Base-by-base conservation (phyloP, 2,888 invertebrate species). In the Chymomyza fuscimana region DNA sequence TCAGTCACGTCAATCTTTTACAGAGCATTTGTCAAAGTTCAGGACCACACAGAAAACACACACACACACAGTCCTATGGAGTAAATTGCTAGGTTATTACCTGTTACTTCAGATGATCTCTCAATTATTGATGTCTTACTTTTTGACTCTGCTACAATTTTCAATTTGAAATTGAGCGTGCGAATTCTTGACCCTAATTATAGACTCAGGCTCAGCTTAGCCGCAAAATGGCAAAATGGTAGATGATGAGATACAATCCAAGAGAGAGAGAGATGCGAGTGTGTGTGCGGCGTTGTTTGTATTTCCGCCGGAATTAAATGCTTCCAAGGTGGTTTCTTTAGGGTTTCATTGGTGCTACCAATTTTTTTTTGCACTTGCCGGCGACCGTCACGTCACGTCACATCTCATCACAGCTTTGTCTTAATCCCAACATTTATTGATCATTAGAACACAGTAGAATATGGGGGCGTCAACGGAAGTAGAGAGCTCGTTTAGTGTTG, bases 141-240 rank as follows among this genome's bases (percentile, higher is more conserved):
- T 72, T 59, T 50, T 64, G 54, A 68, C 65, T 68, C 70, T 75
- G 87, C 81, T 78, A 79, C 87, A 86, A 81, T 82, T 84, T 83
- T 78, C 80, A 83, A 86, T 88, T 88, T 75, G 74, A 88, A 84
- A 82, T 86, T 87, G 88, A 86, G 87, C 88, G 88, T 88, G 88
- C 86, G 88, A 86, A 88, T 88, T 85, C 66, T 60, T 76, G 62
- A 88, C 85, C 85, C 82, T 88, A 86, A 88, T 85, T 88, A 87
- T 70, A 73, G 78, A 86, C 77, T 87, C 69, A 82, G 52, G 64
- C 63, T 32, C 40, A 32, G 68, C 16, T 56, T 10, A 59, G 19
- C 63, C 63, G 65, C 74, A 63, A 71, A 64, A 63, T 32, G 50
- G 29, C 0, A 15, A 65, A 32, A 65, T 56, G 59, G 40, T 12